Evolutionary conservation across 1,140 invertebrate genomes (phyloP).

Genomic region (Akabosia matsudoensis): DNA sequence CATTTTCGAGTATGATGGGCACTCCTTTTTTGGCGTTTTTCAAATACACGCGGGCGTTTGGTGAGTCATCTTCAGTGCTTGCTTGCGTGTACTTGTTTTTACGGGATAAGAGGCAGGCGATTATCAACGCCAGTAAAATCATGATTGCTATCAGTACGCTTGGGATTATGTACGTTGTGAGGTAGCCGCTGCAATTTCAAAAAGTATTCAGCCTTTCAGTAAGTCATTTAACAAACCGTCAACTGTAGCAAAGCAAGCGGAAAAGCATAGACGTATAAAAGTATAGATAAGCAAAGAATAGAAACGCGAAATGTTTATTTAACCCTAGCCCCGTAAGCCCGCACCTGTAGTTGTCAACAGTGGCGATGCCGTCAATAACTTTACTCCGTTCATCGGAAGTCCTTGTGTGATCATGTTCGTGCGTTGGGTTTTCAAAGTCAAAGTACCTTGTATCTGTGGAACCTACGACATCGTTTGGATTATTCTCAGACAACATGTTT

Average conservation of each 20-base stretch:
- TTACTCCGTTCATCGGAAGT: neutral
- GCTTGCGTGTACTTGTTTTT: constrained; percentile 53
- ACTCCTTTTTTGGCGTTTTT: constrained; percentile 83
- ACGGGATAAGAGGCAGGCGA: constrained; percentile 84
- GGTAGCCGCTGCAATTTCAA: constrained; percentile 58
- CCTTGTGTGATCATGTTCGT: no score
- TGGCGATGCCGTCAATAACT: neutral
- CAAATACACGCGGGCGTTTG: neutral
- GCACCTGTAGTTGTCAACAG: neutral
- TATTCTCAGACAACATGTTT: neutral
- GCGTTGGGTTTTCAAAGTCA: neutral
- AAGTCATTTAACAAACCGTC: constrained; percentile 14
- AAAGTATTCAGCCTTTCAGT: no score
- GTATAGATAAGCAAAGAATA: neutral
- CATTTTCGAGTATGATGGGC: constrained; percentile 87
- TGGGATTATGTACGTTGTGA: constrained; percentile 85
- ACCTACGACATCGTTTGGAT: neutral
- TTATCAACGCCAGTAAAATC: constrained; percentile 77
- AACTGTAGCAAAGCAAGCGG: constrained; percentile 13
- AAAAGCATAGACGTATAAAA: neutral
- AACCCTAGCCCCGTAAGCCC: neutral
- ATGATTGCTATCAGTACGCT: constrained; percentile 84
- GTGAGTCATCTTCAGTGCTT: constrained; percentile 50
- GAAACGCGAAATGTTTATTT: constrained; percentile 10
- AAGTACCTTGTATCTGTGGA: constrained; percentile 11